Evolutionary conservation across 2,113 vertebrate species (phyloP).

Genomic region (Pandion haliaetus): DNA sequence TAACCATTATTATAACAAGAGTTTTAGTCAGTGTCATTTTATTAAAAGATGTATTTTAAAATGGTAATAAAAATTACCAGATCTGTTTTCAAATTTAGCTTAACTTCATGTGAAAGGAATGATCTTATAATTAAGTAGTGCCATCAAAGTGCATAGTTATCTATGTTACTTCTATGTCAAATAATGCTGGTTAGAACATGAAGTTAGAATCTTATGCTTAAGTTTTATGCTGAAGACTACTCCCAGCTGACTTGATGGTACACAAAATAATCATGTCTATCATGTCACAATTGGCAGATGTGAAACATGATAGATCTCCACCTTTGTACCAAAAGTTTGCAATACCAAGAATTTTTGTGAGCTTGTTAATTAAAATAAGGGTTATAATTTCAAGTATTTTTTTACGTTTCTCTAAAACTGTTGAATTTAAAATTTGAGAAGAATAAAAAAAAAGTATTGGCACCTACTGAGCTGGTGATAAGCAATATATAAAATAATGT

Average conservation of each 20-base stretch:
- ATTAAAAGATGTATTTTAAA: neutral
- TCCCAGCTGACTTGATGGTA: neutral
- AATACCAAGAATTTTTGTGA: neutral
- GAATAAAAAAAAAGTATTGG: neutral
- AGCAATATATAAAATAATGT: neutral
- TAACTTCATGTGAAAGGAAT: neutral
- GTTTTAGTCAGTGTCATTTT: neutral
- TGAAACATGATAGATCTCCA: neutral
- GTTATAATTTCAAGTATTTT: neutral
- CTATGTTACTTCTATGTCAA: neutral
- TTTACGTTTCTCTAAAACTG: neutral
- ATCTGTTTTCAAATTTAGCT: neutral
- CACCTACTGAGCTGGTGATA: neutral
- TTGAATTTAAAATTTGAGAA: neutral
- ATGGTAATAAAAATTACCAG: neutral
- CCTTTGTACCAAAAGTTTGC: neutral
- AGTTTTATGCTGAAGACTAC: neutral
- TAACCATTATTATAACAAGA: neutral
- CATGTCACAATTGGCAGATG: fast-evolving
- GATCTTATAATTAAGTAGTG: neutral
- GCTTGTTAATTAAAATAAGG: neutral
- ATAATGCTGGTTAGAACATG: neutral
- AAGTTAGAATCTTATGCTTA: neutral
- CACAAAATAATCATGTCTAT: neutral
- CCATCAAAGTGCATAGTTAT: neutral